phyloP scores from a whole-genome alignment of 2,797 vertebrate species.

The Brachyrhaphis roseni region DNA sequence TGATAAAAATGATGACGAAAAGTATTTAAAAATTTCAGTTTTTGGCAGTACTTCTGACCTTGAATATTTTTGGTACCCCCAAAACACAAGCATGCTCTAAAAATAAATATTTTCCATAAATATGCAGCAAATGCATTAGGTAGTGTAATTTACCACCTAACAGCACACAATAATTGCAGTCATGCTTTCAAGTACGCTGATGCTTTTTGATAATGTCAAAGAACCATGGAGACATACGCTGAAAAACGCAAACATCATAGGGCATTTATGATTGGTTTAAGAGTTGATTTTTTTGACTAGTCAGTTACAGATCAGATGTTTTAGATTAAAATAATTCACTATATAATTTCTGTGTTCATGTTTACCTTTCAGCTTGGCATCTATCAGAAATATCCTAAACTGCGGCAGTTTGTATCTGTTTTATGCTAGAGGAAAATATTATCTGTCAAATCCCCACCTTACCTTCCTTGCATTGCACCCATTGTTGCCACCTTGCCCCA shows the following conservation, averaged over 20 bases:
- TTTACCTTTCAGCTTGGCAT: neutral
- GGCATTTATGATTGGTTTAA: neutral
- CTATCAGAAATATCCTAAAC: neutral
- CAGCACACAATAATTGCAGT: neutral
- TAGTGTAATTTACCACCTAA: neutral
- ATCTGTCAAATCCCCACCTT: slow-evolving; percentile 3
- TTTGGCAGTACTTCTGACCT: neutral
- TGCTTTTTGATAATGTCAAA: neutral
- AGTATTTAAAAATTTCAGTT: neutral
- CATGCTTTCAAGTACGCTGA: neutral
- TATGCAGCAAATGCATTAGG: neutral
- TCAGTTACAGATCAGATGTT: neutral
- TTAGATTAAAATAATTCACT: neutral
- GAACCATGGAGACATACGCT: neutral
- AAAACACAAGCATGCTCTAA: neutral
- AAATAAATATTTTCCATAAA: neutral
- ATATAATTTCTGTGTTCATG: neutral
- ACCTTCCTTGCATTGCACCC: slow-evolving; percentile 8
- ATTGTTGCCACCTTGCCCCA: slow-evolving; percentile 27
- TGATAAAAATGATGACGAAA: neutral
- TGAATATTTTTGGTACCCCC: neutral
- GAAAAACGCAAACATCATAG: neutral
- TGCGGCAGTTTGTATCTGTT: neutral
- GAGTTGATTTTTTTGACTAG: neutral
- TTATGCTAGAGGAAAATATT: neutral